Conservation (phyloP, 1,140 invertebrate species). For the Brachionus paranguensis region DNA sequence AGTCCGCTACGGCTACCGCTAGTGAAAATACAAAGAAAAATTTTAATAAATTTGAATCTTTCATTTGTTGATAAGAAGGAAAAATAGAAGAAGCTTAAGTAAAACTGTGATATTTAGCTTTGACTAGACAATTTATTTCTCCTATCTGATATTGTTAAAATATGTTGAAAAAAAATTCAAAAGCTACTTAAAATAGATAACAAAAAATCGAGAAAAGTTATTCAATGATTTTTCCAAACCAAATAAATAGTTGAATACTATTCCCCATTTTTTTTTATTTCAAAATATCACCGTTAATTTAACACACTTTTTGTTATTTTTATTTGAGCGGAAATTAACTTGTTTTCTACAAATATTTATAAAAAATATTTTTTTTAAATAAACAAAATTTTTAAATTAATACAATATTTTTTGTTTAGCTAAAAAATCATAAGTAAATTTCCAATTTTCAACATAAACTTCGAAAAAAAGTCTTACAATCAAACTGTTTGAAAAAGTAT, state of each 20-base stretch:
- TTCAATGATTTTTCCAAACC: neutral
- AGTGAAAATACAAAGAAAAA: too few species aligned
- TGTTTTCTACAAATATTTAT: neutral
- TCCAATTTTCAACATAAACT: too few species aligned
- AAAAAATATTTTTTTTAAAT: neutral
- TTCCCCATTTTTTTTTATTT: neutral
- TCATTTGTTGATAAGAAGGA: neutral
- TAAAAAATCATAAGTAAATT: too few species aligned
- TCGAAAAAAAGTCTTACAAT: too few species aligned
- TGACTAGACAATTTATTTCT: neutral
- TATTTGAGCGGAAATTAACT: too few species aligned
- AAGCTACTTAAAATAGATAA: neutral
- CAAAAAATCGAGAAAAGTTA: neutral
- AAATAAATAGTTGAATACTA: neutral
- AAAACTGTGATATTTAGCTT: neutral
- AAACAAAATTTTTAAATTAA: neutral
- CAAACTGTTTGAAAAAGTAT: neutral
- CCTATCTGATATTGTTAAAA: neutral
- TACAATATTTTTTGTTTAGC: too few species aligned
- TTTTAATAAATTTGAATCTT: too few species aligned
- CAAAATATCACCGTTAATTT: neutral
- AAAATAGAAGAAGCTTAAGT: neutral
- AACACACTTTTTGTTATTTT: too few species aligned
- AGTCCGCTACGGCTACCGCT: too few species aligned
- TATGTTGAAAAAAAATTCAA: neutral